A percentile compares a stretch with the other conserved stretches of the same genome.
These are phyloP conservation scores for Scaptomyza graminum DNA, from an alignment of 1,140 invertebrate genomes.

Conservation along the genomic window DNA sequence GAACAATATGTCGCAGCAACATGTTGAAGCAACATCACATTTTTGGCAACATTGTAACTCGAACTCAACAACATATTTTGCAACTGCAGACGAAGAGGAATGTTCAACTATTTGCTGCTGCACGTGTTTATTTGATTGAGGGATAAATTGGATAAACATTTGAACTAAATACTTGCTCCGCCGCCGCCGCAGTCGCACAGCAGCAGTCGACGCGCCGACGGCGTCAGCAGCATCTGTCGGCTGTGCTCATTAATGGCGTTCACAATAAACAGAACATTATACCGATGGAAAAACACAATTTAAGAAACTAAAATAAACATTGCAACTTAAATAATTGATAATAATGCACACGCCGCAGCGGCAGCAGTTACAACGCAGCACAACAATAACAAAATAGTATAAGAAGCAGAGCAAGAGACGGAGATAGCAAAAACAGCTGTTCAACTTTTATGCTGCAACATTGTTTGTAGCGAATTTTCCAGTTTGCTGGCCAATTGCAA, in stretches of 20 bases:
- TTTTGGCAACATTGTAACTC: neutral
- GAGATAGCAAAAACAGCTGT: conserved; percentile 66
- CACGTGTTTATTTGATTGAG: conserved; percentile 10
- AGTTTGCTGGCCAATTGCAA: conserved; percentile 3
- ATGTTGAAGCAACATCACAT: neutral
- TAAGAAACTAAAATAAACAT: conserved; percentile 45
- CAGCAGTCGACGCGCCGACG: neutral
- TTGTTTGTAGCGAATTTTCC: conserved; percentile 26
- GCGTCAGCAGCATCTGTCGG: conserved; percentile 6
- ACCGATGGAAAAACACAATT: conserved; percentile 32
- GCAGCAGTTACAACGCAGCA: conserved; percentile 14
- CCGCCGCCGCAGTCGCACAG: neutral
- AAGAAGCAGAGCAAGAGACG: conserved; percentile 37
- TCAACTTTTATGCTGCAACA: conserved; percentile 38
- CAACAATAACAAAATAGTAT: conserved; percentile 33
- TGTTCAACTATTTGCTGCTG: neutral
- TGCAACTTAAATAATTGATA: conserved; percentile 8
- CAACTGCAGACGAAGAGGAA: no score
- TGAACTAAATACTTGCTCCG: neutral
- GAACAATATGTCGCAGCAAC: neutral
- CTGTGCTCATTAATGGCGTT: conserved; percentile 1
- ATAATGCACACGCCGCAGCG: conserved; percentile 5
- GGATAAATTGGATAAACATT: conserved; percentile 32
- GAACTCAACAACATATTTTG: no score
- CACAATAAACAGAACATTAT: conserved; percentile 26